Evolutionary conservation across 1,140 invertebrate species (phyloP).

Genomic region (Drosophila obscura): DNA sequence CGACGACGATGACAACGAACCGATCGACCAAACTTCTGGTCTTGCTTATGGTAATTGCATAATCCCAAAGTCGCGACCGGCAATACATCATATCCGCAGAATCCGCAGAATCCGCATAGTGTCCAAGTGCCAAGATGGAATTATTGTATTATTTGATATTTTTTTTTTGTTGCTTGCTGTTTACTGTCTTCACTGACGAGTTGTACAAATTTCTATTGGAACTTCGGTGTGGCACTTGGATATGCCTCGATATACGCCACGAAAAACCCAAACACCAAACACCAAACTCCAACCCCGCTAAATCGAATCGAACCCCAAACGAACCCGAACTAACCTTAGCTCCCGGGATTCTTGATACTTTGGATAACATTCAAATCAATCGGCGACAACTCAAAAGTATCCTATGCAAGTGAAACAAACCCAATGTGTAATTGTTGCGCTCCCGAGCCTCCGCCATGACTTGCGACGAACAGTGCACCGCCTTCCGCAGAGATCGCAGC

Average conservation of each 20-base stretch:
- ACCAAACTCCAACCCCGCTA: slow-evolving; percentile 8
- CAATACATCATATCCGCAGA: background rate
- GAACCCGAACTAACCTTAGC: slow-evolving; percentile 54
- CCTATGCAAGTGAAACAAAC: slow-evolving; percentile 71
- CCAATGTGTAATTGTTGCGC: slow-evolving; percentile 56
- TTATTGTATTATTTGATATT: background rate
- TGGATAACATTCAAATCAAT: slow-evolving; percentile 74
- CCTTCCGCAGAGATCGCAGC: background rate
- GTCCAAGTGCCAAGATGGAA: background rate
- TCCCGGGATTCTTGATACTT: slow-evolving; percentile 72
- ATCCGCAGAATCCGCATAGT: background rate
- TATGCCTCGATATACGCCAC: slow-evolving; percentile 47
- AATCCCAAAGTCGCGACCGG: slow-evolving; percentile 19
- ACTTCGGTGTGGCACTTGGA: slow-evolving; percentile 64
- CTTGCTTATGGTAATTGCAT: slow-evolving; percentile 72
- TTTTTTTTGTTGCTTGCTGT: slow-evolving; percentile 26
- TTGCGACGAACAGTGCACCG: slow-evolving; percentile 48
- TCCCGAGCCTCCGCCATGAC: too few relatives aligned
- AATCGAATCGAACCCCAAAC: slow-evolving; percentile 2
- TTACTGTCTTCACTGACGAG: slow-evolving; percentile 57
- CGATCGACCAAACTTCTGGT: slow-evolving; percentile 66
- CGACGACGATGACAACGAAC: slow-evolving; percentile 77
- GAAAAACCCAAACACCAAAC: slow-evolving; percentile 29
- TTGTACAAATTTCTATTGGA: slow-evolving; percentile 61
- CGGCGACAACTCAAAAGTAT: slow-evolving; percentile 68